Percentiles rank a stretch among this genome's conserved stretches.
phyloP scores from a whole-genome alignment of 2,113 vertebrate species.

The Coptodon bakossiorum region DNA sequence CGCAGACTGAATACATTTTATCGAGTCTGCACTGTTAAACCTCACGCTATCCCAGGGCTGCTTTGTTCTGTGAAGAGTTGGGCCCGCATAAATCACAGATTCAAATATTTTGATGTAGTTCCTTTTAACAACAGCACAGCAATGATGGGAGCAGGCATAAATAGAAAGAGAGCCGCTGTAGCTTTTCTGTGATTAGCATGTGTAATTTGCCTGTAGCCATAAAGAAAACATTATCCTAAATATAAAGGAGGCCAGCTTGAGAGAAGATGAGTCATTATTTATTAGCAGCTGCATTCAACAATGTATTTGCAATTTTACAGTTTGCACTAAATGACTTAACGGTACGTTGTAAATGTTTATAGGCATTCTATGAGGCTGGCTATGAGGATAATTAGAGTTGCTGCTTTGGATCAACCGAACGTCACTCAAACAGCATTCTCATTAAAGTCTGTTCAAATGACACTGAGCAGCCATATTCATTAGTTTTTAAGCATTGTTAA shows the following conservation, averaged over 20 bases:
- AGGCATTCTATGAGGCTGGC: neutral
- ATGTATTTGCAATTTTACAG: constrained; percentile 22
- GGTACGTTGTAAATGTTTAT: constrained; percentile 18
- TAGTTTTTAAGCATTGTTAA: neutral
- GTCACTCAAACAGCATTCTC: neutral
- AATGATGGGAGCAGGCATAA: neutral
- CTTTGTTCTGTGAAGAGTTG: constrained; percentile 44
- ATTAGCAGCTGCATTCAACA: neutral
- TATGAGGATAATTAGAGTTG: neutral
- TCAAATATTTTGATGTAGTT: constrained; percentile 50
- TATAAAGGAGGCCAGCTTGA: neutral
- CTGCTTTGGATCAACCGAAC: neutral
- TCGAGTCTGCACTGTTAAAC: constrained; percentile 50
- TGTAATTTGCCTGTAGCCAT: neutral
- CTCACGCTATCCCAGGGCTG: constrained; percentile 20
- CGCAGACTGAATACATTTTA: constrained; percentile 53
- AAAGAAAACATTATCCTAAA: neutral
- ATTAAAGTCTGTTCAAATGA: neutral
- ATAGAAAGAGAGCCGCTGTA: neutral
- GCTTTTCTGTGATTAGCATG: neutral
- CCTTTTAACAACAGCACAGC: constrained; percentile 10
- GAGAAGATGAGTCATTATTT: neutral
- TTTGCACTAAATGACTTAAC: constrained; percentile 14
- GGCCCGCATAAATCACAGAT: constrained; percentile 45
- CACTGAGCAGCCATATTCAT: neutral